Base-by-base conservation (phyloP, 1,140 invertebrate genomes). In the Calephelis virginiensis region DNA sequence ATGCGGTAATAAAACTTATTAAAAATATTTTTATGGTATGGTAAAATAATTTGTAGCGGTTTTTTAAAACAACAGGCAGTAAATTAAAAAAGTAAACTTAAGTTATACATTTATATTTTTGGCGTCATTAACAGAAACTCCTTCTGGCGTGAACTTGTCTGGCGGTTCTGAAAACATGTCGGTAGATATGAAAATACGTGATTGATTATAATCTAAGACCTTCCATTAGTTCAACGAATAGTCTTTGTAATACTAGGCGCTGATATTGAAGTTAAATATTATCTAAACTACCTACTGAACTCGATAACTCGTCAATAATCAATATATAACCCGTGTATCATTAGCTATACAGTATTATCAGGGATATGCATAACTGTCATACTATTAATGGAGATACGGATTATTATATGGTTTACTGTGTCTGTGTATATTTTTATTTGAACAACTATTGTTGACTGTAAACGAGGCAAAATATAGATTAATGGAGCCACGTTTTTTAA, bases 281-380 rank as follows among this genome's bases (percentile, higher is more conserved):
- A 59, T 59, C 53, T 59, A 37, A 38, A 59, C 28, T 17, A 59
- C 53, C 53, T 59, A 59, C 28, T 59, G 50, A 28, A 56, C 17
- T 28, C 50, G 50, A 56, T 56, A 56, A 56, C 11, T 56, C 49
- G 49, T 37, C 50, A 37, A 37, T 37, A 56, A 56, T 56, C 10
- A 56, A 56, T 9, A 11, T 28, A 28, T 56, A 56, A 28, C 17
- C 28, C 17, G 50, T 56, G 11, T 56, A 56, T 56, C 28, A 56
- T 56, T 56, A 56, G 50, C 50, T 56, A n/a, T 56, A 56, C 28
- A 37, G 37, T 17, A 56, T 56, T 56, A 56, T 56, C 53, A 37
- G 53, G 5, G 50, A 53, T 53, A 53, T 11, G 53, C 53, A 28
- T 37, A 56, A 56, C 14, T 10, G 53, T 56, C 53, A 37, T 6